Base-by-base conservation (phyloP, 2,797 vertebrate genomes). In the Bradypodion ventrale region DNA sequence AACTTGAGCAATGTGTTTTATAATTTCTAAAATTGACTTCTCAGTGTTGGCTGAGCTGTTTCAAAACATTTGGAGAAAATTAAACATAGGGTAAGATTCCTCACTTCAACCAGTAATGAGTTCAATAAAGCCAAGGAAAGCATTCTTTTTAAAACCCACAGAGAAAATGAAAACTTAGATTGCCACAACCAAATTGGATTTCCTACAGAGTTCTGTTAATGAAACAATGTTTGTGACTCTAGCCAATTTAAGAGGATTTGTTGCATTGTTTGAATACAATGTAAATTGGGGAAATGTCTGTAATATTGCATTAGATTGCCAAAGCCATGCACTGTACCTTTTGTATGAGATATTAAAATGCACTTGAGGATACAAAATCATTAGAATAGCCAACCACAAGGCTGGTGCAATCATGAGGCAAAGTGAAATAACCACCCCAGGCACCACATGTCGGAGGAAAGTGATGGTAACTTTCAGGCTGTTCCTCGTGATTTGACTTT, bases 1-100 rank as follows among this genome's bases (percentile, higher is more conserved):
- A 32, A 60, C 73, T 72, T 84, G 82, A 84, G 52, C 10, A 62
- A 82, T 86, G 66, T 8, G 25, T 72, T 89, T 90, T 77, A 29
- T 83, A 85, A 75, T 40, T 77, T 83, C 35, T 78, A 46, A 80
- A 66, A 75, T 4, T 83, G 78, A 49, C 80, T 86, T 81, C 56
- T 78, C 78, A 84, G 90, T 5, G 2, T 63, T 83, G 59, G 85
- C 37, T 66, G 62, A 86, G 83, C 35, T 62, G 37, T 82, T 81
- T 78, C 59, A 77, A 89, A 83, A n/a, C 25, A 80, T 72, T 77
- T 65, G 81, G 63, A 27, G 80, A 75, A 74, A 29, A 85, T 62
- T 69, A 87, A 85, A 83, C 59, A 35, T 49, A 19, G 0, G 1
- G 59, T 44, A 3, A 1, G 44, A 2, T 40, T 72, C 72, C 63